Conservation (phyloP, 1,140 invertebrate species). For the Cephus cinctus region DNA sequence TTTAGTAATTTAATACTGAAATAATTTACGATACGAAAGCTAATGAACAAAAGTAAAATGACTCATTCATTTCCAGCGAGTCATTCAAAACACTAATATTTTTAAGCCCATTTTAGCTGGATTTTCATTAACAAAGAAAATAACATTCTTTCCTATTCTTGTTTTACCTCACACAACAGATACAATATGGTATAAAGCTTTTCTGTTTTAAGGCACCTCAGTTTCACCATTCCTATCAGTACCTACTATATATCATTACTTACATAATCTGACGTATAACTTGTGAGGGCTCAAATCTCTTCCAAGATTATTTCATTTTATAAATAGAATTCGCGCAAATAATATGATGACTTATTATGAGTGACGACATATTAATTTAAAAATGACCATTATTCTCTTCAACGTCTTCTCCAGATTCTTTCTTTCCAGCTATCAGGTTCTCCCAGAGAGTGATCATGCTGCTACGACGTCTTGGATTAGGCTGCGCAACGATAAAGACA, state of each 20-base stretch:
- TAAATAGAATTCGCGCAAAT: neutral
- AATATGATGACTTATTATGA: neutral
- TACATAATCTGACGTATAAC: neutral
- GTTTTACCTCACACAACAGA: too few species aligned
- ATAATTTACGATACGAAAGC: too few species aligned
- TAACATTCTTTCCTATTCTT: too few species aligned
- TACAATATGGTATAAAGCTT: too few species aligned
- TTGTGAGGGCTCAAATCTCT: neutral
- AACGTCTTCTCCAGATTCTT: slow-evolving; percentile 41
- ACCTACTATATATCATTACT: neutral
- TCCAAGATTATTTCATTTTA: neutral
- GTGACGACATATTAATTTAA: slow-evolving; percentile 17
- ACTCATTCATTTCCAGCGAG: too few species aligned
- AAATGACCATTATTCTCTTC: slow-evolving; percentile 38
- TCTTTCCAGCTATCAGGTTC: slow-evolving; percentile 50
- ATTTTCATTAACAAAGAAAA: too few species aligned
- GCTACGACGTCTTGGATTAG: slow-evolving; percentile 48
- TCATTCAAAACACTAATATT: too few species aligned
- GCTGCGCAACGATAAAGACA: slow-evolving; percentile 23
- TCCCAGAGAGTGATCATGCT: slow-evolving; percentile 59
- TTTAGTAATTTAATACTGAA: neutral
- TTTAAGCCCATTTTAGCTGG: too few species aligned
- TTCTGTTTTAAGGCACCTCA: neutral
- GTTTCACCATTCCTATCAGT: neutral
- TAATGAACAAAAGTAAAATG: too few species aligned